phyloP scores from a whole-genome alignment of 2,888 invertebrate genomes.

The Ganaspis brasiliensis region DNA sequence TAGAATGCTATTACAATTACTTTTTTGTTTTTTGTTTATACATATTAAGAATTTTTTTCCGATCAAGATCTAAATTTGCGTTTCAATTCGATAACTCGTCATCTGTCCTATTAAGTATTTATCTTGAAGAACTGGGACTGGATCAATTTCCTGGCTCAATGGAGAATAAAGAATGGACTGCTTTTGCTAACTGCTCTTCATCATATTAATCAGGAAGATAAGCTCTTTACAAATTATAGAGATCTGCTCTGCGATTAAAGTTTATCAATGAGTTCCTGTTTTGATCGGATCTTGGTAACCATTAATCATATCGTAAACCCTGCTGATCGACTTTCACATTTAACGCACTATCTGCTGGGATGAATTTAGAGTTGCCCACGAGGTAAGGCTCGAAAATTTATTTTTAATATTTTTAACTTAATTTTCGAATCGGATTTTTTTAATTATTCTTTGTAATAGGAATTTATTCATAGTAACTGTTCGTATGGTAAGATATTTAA shows the following conservation, averaged over 20 bases:
- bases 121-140: constrained; percentile 24
- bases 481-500: no score
- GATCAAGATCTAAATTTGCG: constrained; percentile 22
- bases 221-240: constrained; percentile 35
- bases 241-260: constrained; percentile 32
- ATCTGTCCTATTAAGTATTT: constrained; percentile 38
- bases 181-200: constrained; percentile 38
- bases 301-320: constrained; percentile 21
- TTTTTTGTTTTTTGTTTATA: no score
- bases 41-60: not conserved
- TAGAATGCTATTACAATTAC: no score
- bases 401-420: no score
- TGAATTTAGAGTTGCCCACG: not conserved
- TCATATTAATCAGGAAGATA: constrained; percentile 36
- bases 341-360: constrained; percentile 4
- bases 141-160: constrained; percentile 37
- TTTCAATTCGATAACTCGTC: constrained; percentile 24
- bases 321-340: constrained; percentile 36
- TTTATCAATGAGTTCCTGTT: constrained; percentile 42
- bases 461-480: no score
- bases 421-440: no score
- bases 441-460: no score
- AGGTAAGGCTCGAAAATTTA: no score
- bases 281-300: constrained; percentile 30
- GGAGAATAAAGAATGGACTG: constrained; percentile 34